These are phyloP conservation scores for Papilio helenus DNA, from an alignment of 1,140 invertebrate species.

Conservation along the genomic window DNA sequence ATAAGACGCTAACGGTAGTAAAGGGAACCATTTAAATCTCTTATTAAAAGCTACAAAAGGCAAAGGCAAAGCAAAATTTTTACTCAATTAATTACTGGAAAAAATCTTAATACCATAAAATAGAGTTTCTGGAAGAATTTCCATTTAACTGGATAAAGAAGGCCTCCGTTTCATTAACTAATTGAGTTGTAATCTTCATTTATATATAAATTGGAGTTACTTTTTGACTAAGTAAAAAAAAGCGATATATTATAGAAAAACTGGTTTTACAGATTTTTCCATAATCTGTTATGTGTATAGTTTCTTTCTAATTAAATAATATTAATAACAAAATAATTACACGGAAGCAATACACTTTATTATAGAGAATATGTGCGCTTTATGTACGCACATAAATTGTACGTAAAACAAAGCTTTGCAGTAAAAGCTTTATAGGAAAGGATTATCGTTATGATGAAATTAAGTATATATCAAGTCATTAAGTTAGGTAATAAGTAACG, in stretches of 20 bases:
- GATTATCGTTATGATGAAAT: not conserved
- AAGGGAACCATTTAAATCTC: not conserved
- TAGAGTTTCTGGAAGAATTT: conserved; percentile 47
- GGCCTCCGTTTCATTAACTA: conserved; percentile 73
- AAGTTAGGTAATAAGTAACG: not conserved
- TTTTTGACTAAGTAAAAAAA: not conserved
- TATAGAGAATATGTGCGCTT: not conserved
- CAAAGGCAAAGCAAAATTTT: conserved; percentile 20
- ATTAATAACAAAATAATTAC: not conserved
- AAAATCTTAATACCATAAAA: conserved; percentile 44
- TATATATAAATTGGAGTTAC: not conserved
- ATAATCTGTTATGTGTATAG: not conserved
- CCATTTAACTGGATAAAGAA: conserved; percentile 57
- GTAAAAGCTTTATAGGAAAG: not conserved
- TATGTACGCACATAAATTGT: conserved; percentile 10
- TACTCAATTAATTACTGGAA: conserved; percentile 38
- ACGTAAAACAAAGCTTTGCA: not conserved
- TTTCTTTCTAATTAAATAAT: not conserved
- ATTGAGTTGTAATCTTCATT: conserved; percentile 61
- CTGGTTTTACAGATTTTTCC: not conserved
- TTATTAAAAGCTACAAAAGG: conserved; percentile 22
- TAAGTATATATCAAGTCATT: not conserved
- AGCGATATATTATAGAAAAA: not conserved
- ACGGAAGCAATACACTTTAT: not conserved
- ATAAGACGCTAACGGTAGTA: not conserved